Conservation (phyloP, 2,113 vertebrate genomes). For the Desmodus rotundus region DNA sequence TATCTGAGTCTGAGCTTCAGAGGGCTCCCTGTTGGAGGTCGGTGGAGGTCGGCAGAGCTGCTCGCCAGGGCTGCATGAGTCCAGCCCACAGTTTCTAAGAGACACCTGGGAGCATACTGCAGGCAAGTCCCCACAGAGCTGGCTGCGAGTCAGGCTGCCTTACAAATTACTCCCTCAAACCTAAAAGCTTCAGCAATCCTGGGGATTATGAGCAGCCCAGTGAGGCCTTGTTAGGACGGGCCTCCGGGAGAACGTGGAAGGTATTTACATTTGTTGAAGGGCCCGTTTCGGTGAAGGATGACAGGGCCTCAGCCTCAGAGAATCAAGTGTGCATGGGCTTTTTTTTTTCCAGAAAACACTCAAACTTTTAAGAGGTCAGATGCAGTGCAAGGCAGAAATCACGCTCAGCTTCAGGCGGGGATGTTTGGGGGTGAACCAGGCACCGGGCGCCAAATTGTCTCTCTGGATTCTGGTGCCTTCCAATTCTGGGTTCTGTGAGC, state of each 20-base stretch:
- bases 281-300: constrained; percentile 59
- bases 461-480: background rate
- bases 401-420: accelerated
- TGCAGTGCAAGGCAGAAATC: background rate
- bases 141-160: constrained; percentile 72
- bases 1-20: constrained; percentile 40
- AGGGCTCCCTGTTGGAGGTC: background rate
- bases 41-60: background rate
- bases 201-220: constrained; percentile 72
- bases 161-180: constrained; percentile 76
- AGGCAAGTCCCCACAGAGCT: constrained; percentile 65
- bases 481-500: background rate
- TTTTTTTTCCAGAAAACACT: background rate
- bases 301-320: constrained; percentile 21
- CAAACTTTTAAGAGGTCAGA: constrained; percentile 15
- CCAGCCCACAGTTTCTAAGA: constrained; percentile 67
- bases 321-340: background rate
- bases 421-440: background rate
- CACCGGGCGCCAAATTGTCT: accelerated
- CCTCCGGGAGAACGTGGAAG: constrained; percentile 63
- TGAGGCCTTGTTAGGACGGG: constrained; percentile 64
- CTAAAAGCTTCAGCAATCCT: constrained; percentile 80
- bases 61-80: constrained; percentile 46
- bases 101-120: constrained; percentile 54
- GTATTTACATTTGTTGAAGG: constrained; percentile 79